These are phyloP conservation scores for Leucoraja erinaceus DNA, from an alignment of 2,113 vertebrate genomes.

Conservation along the genomic window DNA sequence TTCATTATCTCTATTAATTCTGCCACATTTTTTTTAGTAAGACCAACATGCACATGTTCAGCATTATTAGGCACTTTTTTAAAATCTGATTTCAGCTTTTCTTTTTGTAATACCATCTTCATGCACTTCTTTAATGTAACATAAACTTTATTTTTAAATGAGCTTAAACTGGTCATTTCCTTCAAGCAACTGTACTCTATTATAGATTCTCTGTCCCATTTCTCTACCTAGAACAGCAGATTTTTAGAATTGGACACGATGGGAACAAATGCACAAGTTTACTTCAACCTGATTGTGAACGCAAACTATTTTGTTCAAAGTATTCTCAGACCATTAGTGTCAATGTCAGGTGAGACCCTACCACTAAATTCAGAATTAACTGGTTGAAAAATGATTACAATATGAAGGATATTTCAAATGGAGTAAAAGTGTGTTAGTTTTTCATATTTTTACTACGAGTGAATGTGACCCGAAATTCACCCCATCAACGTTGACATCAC, in stretches of 20 bases:
- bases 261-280: background rate
- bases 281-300: background rate
- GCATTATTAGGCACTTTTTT: background rate
- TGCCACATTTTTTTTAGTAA: background rate
- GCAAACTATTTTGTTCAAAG: background rate
- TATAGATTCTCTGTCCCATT: background rate
- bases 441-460: constrained; percentile 4
- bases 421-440: background rate
- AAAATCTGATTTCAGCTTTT: background rate
- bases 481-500: constrained; percentile 6
- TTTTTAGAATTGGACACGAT: background rate
- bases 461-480: constrained; percentile 22
- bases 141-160: background rate
- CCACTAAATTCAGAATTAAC: background rate
- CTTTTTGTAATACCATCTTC: background rate
- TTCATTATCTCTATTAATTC: background rate
- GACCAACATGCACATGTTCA: background rate
- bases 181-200: background rate
- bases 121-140: background rate
- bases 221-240: background rate
- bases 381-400: background rate
- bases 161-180: too few relatives aligned
- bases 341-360: background rate
- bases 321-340: background rate
- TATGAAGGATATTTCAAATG: background rate